Evolutionary conservation across 2,888 invertebrate species (phyloP).

Genomic region (Amphipoea lucens): DNA sequence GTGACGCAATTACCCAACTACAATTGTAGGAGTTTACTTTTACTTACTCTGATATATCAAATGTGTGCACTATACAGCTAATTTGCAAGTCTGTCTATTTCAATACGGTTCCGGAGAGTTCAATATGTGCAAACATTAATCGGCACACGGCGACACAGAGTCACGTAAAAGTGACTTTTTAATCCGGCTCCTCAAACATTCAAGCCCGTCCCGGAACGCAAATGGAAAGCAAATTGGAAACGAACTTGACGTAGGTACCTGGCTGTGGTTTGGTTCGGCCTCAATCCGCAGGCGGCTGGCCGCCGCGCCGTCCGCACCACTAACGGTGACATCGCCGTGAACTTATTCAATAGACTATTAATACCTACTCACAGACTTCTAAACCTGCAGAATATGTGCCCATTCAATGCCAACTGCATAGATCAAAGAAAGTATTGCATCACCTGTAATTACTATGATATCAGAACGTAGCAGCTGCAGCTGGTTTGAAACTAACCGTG

Average conservation of each 20-base stretch:
- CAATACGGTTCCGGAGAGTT: conserved; percentile 38
- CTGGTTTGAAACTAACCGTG: not conserved
- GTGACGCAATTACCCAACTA: not conserved
- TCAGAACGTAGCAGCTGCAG: not conserved
- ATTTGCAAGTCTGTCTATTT: conserved; percentile 31
- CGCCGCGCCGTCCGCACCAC: conserved; percentile 54
- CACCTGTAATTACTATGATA: not conserved
- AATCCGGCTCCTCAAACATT: conserved; percentile 75
- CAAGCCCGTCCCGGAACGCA: conserved; percentile 62
- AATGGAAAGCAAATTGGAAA: conserved; percentile 83
- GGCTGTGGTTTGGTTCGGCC: conserved; percentile 64
- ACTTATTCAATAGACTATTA: conserved; percentile 61
- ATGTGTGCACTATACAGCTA: conserved; percentile 6
- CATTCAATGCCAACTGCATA: conserved; percentile 14
- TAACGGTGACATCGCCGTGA: conserved; percentile 73
- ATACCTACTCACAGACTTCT: conserved; percentile 8
- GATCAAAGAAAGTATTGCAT: conserved; percentile 26
- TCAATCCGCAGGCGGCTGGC: conserved; percentile 62
- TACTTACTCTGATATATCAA: not conserved
- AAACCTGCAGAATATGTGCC: conserved; percentile 7
- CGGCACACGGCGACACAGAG: conserved; percentile 54
- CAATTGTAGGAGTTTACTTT: not conserved
- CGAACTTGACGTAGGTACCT: conserved; percentile 69
- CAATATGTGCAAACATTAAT: conserved; percentile 55
- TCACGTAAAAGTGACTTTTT: conserved; percentile 70